Evolutionary conservation across 1,140 invertebrate genomes (phyloP).

Genomic region (Drosophila pallidifrons): DNA sequence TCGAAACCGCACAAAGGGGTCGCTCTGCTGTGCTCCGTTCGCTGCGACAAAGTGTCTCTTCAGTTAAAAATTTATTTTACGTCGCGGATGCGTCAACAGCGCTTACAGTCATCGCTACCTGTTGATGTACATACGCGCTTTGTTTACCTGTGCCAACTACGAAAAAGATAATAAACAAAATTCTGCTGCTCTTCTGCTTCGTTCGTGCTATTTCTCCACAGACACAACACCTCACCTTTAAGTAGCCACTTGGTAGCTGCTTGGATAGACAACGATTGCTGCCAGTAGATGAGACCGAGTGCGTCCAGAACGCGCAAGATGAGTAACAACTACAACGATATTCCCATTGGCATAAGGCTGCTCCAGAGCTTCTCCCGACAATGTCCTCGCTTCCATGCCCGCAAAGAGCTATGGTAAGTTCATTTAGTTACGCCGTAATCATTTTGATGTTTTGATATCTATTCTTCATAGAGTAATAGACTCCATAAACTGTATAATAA

Average conservation of each 20-base stretch:
- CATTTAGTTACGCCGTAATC: background rate
- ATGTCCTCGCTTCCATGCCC: slow-evolving; percentile 68
- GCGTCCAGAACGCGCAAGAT: slow-evolving; percentile 73
- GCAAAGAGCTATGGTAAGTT: slow-evolving; percentile 77
- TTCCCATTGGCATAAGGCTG: slow-evolving; percentile 73
- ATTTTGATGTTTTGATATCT: background rate
- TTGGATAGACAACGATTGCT: background rate
- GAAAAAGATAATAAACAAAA: background rate
- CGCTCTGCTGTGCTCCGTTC: background rate
- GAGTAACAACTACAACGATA: slow-evolving; percentile 82
- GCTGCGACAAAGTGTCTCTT: background rate
- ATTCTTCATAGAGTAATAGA: background rate
- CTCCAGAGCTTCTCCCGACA: slow-evolving; percentile 66
- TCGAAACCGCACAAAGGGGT: slow-evolving; percentile 10
- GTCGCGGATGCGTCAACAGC: slow-evolving; percentile 18
- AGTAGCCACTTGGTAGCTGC: slow-evolving; percentile 24
- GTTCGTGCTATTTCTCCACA: background rate
- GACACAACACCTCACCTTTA: background rate
- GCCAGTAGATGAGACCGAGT: slow-evolving; percentile 67
- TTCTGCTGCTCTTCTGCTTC: background rate
- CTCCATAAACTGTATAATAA: no score
- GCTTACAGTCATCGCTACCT: slow-evolving; percentile 55
- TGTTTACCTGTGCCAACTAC: background rate
- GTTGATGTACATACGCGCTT: slow-evolving; percentile 52
- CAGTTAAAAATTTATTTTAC: background rate